Conservation (phyloP, 2,888 invertebrate genomes). For the Cerastis leucographa region DNA sequence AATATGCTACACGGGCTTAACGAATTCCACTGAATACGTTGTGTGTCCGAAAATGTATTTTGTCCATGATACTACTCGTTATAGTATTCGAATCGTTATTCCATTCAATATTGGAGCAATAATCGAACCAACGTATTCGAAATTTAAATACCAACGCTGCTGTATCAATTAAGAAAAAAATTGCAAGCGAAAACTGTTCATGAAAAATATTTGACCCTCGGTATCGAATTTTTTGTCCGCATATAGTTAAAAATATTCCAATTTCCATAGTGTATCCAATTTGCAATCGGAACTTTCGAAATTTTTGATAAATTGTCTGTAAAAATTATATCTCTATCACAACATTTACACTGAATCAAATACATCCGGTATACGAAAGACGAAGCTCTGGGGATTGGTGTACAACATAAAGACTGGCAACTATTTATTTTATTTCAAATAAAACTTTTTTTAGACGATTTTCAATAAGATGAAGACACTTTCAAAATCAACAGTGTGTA, state of each 20-base stretch:
- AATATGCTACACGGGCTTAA: constrained; percentile 3
- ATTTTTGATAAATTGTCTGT: background rate
- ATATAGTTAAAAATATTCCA: constrained; percentile 5
- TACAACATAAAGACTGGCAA: background rate
- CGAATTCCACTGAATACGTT: constrained; percentile 3
- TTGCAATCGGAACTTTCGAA: constrained; percentile 9
- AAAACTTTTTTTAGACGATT: background rate
- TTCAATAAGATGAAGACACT: background rate
- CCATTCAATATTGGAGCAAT: constrained; percentile 42
- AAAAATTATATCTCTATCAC: background rate
- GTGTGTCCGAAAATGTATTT: constrained; percentile 3
- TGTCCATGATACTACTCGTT: constrained; percentile 22
- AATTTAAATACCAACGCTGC: constrained; percentile 12
- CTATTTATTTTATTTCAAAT: constrained; percentile 17
- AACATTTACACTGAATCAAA: background rate
- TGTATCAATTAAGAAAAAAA: background rate
- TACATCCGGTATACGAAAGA: background rate
- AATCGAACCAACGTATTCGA: background rate
- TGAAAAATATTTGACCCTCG: background rate
- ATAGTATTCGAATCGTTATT: constrained; percentile 17
- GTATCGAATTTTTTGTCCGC: background rate
- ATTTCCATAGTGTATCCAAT: constrained; percentile 23
- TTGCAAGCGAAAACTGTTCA: background rate
- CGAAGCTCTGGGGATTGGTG: background rate
- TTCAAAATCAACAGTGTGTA: background rate